phyloP scores from a whole-genome alignment of 2,888 invertebrate species.

The Argynnis bischoffii region DNA sequence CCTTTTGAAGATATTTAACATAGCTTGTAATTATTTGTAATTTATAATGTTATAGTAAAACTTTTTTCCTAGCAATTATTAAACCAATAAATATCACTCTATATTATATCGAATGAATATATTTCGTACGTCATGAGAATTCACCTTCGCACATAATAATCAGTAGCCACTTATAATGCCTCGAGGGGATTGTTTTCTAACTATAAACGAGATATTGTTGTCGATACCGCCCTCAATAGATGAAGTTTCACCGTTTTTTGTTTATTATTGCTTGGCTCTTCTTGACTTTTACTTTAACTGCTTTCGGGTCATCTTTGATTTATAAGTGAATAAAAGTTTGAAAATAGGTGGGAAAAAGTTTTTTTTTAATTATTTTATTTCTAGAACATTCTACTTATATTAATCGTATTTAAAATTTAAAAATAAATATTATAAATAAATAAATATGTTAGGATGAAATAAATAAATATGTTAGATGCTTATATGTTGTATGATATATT shows the following conservation, averaged over 20 bases:
- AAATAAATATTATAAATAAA: no score
- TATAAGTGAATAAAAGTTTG: constrained; percentile 9
- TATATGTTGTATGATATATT: no score
- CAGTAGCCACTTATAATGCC: constrained; percentile 76
- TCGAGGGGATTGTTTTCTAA: constrained; percentile 67
- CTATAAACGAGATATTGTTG: constrained; percentile 70
- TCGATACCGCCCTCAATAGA: constrained; percentile 44
- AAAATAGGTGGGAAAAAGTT: no score
- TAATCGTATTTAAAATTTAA: no score
- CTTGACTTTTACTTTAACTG: constrained; percentile 29
- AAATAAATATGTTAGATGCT: no score
- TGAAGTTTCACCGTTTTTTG: constrained; percentile 61
- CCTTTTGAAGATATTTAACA: background rate
- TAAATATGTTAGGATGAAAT: no score
- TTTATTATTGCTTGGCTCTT: constrained; percentile 51
- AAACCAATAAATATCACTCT: background rate
- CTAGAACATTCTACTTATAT: no score
- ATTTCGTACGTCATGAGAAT: constrained; percentile 46
- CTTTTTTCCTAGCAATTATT: no score
- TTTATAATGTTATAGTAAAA: no score
- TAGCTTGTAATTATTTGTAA: background rate
- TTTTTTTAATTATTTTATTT: no score
- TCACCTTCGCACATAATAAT: constrained; percentile 69
- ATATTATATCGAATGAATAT: background rate
- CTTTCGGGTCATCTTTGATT: constrained; percentile 16